Evolutionary conservation across 2,888 invertebrate species (phyloP), one percentile per base, ranked within the genome.

Genomic region (Lepidochitona cinerea): DNA sequence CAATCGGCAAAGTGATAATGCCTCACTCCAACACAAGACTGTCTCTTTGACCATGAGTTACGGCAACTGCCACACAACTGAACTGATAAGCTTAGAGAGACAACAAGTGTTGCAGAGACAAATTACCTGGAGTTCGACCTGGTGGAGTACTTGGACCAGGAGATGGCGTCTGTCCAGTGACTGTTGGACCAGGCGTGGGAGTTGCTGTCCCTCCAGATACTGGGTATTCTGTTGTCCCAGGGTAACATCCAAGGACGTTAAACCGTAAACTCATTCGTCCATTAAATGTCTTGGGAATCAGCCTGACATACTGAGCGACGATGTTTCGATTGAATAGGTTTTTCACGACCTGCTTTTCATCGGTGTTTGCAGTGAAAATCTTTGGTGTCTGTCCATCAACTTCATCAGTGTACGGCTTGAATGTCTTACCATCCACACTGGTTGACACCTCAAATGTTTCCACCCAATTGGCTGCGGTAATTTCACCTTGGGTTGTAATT

Each of bases 401-500:
- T 32, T 3, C 59, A 14, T 83, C 84, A 0, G 75, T 73, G 41
- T 81, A 77, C 0, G 83, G 81, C 7, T 74, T 79, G 72, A 83
- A 86, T 18, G 77, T 76, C 37, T 77, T 72, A n/a, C 85, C 85
- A 53, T 87, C 84, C 9, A 77, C 73, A 68, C 85, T 85, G 72
- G 83, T 84, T 37, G 80, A 81, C 52, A 85, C 66, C 12, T 75
- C 75, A 75, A 76, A 87, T 54, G 81, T 72, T 5, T 80, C 74
- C 9, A 82, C 76, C 85, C 84, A 87, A 67, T 79, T 78, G 35
- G 84, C 80, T 7, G 74, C 68, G 12, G 77, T 71, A 1, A 83
- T 81, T n/a, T 83, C 79, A 6, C 87, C 87, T 73, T 87, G 85
- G 2, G 84, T 85, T 33, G 85, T 73, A 36, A 87, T 73, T 3